Evolutionary conservation across 2,888 invertebrate species (phyloP), one percentile per base, ranked within the genome.

Genomic region (Strigamia maritima): DNA sequence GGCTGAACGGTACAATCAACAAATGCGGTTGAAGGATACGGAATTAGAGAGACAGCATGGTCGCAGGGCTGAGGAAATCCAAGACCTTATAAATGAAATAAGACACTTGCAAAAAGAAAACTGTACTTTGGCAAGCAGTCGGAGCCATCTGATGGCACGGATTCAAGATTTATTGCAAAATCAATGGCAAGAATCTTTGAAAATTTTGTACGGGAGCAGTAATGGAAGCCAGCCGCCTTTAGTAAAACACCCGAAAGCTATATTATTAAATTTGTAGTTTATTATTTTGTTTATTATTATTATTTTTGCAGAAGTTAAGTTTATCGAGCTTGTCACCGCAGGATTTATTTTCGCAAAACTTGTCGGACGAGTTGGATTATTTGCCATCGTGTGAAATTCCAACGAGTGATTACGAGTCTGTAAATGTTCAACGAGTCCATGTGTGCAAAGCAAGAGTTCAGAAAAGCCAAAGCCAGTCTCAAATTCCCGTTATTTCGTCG

Each of bases 91-190:
- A 1, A 31, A 14, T 10, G 26, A 75, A 75, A 28, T 35, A 14
- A 75, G 24, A 38, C 75, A 75, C 12, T 26, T 75, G 26, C 22
- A 75, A 14, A 16, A 26, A 31, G 75, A 75, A 38, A 75, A 75
- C 4, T 28, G 31, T 6, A 28, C 24, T 19, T 28, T 75, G 12
- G 24, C 75, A 19, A 38, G 75, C 28, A 7, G 14, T 75, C 28
- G 75, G 19, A 75, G 75, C 28, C 38, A 38, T 19, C 12, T 75
- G 26, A 31, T 75, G 38, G 28, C 75, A 2, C 75, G 28, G 10
- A 75, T 75, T 38, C 75, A 75, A 38, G 31, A 28, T 75, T 38
- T 75, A n/a, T 75, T 75, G 24, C 28, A 75, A 75, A 75, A 31
- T 19, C 75, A 75, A 14, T 75, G 75, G 75, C 75, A 75, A 19